Evolutionary conservation across 2,797 vertebrate species (phyloP), one percentile per base, ranked within the genome.

Genomic region (Aselliscus stoliczkanus): DNA sequence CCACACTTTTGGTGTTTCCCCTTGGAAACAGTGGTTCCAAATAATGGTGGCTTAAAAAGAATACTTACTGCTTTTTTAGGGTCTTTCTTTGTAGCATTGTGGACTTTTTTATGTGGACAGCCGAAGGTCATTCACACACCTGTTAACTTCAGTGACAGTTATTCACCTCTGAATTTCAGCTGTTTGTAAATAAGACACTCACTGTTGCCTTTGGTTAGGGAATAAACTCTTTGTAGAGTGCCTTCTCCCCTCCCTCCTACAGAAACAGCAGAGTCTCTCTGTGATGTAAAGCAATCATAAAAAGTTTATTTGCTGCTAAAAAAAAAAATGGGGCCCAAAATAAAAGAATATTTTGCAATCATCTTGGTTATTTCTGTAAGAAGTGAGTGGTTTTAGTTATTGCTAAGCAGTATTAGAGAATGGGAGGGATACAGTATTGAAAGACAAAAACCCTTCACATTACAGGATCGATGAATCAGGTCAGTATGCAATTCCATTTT

Each of bases 181-280:
- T 76, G 79, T 86, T 85, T 85, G 69, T 89, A 60, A 86, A 44
- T 93, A 31, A 73, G 56, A 92, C 75, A 54, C 79, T 97, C 92
- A 96, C 95, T 52, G 91, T 91, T 95, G 97, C 97, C 97, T 98
- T 97, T 64, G 80, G 83, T 95, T 91, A 95, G 96, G 82, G 92
- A 94, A 52, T 65, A 65, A 80, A 69, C 80, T 94, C 85, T 92
- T 75, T 93, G 64, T n/a, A 93, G 92, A 34, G 97, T 96, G 97
- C 97, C 97, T 98, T 97, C 77, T 47, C 81, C 56, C 90, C 58
- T 17, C 13, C 31, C 1, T 58, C 75, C 52, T 54, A 8, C 60
- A 70, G 69, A 62, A 77, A 50, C 87, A 90, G 85, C 86, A 21
- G 69, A 25, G 72, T 80, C 87, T 69, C 62, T 86, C 87, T 69